These are phyloP conservation scores for Dicentrarchus labrax DNA, from an alignment of 2,113 vertebrate genomes.

Conservation along the genomic window DNA sequence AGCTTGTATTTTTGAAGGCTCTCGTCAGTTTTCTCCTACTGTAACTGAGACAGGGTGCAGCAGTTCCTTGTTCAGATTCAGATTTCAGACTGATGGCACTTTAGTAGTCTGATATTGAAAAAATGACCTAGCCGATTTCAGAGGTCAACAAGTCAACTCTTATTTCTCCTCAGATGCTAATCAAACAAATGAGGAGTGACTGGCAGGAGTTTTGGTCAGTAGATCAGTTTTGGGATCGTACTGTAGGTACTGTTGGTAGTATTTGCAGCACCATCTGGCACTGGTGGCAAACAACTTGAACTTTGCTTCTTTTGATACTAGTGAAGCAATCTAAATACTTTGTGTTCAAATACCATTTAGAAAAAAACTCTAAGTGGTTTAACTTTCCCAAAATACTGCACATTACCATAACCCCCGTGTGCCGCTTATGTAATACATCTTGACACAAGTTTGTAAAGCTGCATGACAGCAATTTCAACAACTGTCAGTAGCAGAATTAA, in stretches of 20 bases:
- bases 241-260: not conserved
- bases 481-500: too few species aligned
- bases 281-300: constrained; percentile 6
- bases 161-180: constrained; percentile 2
- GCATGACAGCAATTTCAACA: not conserved
- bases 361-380: constrained; percentile 34
- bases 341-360: constrained; percentile 42
- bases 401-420: not conserved
- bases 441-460: not conserved
- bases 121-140: constrained; percentile 17
- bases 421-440: constrained; percentile 40
- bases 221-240: not conserved
- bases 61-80: constrained; percentile 14
- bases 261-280: constrained; percentile 15
- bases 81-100: constrained; percentile 25
- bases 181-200: constrained; percentile 20
- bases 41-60: constrained; percentile 20
- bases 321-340: constrained; percentile 35
- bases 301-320: constrained; percentile 20
- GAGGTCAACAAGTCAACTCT: not conserved
- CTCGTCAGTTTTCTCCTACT: not conserved
- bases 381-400: constrained; percentile 34
- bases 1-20: not conserved
- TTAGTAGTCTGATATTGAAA: constrained; percentile 34
- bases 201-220: not conserved